phyloP scores from a whole-genome alignment of 2,888 invertebrate genomes.

The Galerucella nymphaeae region DNA sequence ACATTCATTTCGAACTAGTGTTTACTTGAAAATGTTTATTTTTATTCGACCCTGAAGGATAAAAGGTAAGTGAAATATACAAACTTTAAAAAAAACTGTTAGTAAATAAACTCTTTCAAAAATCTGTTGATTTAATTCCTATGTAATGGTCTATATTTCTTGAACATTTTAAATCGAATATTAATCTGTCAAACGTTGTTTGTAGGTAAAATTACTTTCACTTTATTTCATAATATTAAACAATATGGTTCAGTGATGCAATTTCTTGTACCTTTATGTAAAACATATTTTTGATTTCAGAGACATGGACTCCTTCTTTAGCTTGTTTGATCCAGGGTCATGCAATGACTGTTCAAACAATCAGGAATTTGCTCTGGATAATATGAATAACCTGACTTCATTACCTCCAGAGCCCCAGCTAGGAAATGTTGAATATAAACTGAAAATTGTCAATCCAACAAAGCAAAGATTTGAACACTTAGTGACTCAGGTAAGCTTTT shows the following conservation, averaged over 20 bases:
- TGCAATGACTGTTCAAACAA: constrained; percentile 68
- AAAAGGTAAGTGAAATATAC: constrained; percentile 32
- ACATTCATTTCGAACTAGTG: neutral
- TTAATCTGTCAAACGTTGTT: neutral
- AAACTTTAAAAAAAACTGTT: constrained; percentile 23
- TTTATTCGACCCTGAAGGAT: constrained; percentile 31
- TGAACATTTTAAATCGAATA: no score
- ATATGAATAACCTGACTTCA: constrained; percentile 69
- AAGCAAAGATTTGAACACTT: constrained; percentile 93
- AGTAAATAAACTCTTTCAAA: neutral
- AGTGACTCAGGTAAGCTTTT: constrained; percentile 83
- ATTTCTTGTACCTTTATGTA: constrained; percentile 11
- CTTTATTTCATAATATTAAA: constrained; percentile 48
- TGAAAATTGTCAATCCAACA: constrained; percentile 92
- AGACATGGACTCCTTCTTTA: constrained; percentile 84
- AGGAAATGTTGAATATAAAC: constrained; percentile 96
- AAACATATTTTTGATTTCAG: constrained; percentile 27
- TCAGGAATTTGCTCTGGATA: constrained; percentile 65
- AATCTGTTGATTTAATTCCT: neutral
- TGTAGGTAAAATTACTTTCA: constrained; percentile 44
- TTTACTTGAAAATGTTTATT: constrained; percentile 32
- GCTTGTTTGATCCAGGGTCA: constrained; percentile 78
- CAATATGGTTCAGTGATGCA: constrained; percentile 43
- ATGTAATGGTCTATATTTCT: constrained; percentile 4
- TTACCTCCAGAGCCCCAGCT: constrained; percentile 92